phyloP scores from a whole-genome alignment of 2,888 invertebrate species.

The Nomada goodeniana region DNA sequence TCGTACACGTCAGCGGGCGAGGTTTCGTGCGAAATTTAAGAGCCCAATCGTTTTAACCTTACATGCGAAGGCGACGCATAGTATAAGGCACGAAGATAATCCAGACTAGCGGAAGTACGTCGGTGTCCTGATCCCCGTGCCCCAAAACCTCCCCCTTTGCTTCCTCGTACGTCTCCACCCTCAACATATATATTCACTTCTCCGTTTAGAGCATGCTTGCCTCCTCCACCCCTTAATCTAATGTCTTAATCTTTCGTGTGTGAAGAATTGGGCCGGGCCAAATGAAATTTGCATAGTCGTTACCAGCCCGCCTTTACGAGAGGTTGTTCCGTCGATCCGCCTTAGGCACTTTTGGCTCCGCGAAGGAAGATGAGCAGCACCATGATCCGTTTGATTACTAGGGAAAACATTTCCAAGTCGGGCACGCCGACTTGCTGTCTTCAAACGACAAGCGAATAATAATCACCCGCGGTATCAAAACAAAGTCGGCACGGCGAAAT shows the following conservation, averaged over 20 bases:
- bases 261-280: conserved; percentile 77
- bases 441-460: not conserved
- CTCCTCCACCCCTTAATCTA: conserved; percentile 62
- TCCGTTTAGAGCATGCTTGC: conserved; percentile 53
- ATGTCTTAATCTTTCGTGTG: conserved; percentile 80
- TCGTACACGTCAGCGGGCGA: conserved; percentile 46
- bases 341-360: conserved; percentile 52
- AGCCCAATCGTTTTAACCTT: conserved; percentile 58
- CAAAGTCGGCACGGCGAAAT: not conserved
- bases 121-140: conserved; percentile 45
- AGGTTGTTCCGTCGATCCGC: conserved; percentile 65
- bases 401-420: conserved; percentile 51
- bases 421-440: conserved; percentile 3
- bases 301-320: conserved; percentile 72
- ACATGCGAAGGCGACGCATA: conserved; percentile 63
- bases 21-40: conserved; percentile 60
- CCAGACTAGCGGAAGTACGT: conserved; percentile 60
- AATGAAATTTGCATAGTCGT: conserved; percentile 80
- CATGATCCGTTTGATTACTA: conserved; percentile 65
- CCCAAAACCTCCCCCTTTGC: conserved; percentile 48
- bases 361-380: conserved; percentile 60
- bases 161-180: conserved; percentile 32
- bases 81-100: conserved; percentile 61
- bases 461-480: not conserved
- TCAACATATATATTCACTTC: conserved; percentile 55